Evolutionary conservation across 2,113 vertebrate genomes (phyloP), one percentile per base, ranked within the genome.

Genomic region (Phyllostomus discolor): DNA sequence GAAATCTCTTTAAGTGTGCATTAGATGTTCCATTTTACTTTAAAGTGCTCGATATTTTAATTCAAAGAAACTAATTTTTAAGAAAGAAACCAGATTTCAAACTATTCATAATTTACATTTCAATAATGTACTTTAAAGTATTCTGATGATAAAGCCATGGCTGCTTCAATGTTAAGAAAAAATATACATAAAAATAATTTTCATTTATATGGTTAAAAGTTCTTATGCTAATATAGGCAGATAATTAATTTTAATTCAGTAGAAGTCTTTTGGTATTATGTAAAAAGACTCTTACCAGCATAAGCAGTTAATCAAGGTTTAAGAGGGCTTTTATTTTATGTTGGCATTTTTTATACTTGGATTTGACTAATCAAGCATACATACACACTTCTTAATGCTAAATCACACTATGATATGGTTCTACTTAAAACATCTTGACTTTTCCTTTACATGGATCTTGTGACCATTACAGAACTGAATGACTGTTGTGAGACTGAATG

Each of bases 191-290:
- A 75, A 94, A 87, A 22, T 86, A 92, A 88, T 90, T 88, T 93
- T 84, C 38, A 85, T 70, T 79, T 82, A 82, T 62, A 66, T 76
- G 80, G n/a, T 81, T 72, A 26, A 91, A 94, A 96, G 41, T 95
- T 95, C 90, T 87, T 75, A 70, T 62, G 38, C 43, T 94, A 85
- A 87, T 72, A 35, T 10, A 91, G 31, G 22, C 7, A 78, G 82
- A 88, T 12, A 95, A 90, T 91, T 90, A 43, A 81, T 91, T 92
- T 95, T 82, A 91, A 93, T 84, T 95, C 46, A 92, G 79, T 62
- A 96, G 69, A 96, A 86, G 14, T 48, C 72, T 73, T 85, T 96
- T 43, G 41, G 48, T 92, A 90, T 84, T 80, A 66, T 62, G 4
- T 79, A 73, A 88, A 78, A 92, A 79, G 69, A 76, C 59, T 3